Evolutionary conservation across 2,888 invertebrate species (phyloP).

Genomic region (Linnaemya tessellans): DNA sequence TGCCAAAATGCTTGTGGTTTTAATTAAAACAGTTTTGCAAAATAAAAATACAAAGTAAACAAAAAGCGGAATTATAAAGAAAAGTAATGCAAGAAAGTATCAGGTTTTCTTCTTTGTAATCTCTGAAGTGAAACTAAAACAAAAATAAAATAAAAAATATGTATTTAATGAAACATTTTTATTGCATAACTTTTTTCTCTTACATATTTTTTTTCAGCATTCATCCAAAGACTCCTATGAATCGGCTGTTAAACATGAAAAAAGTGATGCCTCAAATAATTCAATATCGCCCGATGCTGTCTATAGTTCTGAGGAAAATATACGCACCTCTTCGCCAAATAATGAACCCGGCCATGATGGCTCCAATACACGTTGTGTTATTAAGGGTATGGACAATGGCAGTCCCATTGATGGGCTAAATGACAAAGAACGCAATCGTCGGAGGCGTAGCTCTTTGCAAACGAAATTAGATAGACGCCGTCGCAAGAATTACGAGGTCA

Average conservation of each 20-base stretch:
- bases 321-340: constrained; percentile 80
- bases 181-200: background rate
- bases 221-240: constrained; percentile 82
- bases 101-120: too few species aligned
- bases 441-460: constrained; percentile 82
- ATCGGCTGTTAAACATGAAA: constrained; percentile 82
- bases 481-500: constrained; percentile 81
- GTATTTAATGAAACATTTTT: background rate
- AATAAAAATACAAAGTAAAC: background rate
- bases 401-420: constrained; percentile 76
- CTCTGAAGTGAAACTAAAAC: background rate
- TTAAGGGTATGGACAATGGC: constrained; percentile 76
- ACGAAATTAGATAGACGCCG: constrained; percentile 83
- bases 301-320: constrained; percentile 80
- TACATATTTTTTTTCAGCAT: constrained; percentile 74
- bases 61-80: background rate
- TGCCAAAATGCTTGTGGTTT: too few species aligned
- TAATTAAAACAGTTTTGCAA: too few species aligned
- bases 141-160: background rate
- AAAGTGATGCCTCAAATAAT: constrained; percentile 80
- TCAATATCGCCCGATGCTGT: constrained; percentile 78
- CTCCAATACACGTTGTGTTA: constrained; percentile 76
- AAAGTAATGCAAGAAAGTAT: background rate
- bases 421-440: constrained; percentile 81
- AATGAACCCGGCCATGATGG: constrained; percentile 80